phyloP scores from a whole-genome alignment of 2,797 vertebrate genomes.

The Sebastes goodei region DNA sequence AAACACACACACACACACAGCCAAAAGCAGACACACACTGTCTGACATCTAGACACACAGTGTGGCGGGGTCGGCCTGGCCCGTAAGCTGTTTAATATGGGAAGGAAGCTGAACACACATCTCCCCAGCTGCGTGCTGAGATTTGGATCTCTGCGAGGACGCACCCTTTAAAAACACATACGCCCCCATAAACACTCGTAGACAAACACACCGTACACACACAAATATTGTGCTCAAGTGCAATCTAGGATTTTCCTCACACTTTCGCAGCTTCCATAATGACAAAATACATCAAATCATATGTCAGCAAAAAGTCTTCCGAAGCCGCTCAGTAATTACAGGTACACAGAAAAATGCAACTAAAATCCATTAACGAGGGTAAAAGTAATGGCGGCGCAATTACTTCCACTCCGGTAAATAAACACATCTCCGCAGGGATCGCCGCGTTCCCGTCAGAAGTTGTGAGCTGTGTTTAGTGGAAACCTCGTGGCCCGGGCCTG shows the following conservation, averaged over 20 bases:
- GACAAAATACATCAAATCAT: not conserved
- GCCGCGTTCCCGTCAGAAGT: slow-evolving; percentile 38
- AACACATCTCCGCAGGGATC: slow-evolving; percentile 32
- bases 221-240: not conserved
- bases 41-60: slow-evolving; percentile 44
- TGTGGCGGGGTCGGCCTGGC: slow-evolving; percentile 24
- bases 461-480: slow-evolving; percentile 42
- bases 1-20: not conserved
- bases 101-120: slow-evolving; percentile 49
- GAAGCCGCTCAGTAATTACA: not conserved
- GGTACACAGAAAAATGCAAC: not conserved
- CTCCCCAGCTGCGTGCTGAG: slow-evolving; percentile 62
- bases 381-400: slow-evolving; percentile 1
- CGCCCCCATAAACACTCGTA: slow-evolving; percentile 27
- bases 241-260: not conserved
- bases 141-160: slow-evolving; percentile 72
- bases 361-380: not conserved
- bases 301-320: not conserved
- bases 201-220: not conserved
- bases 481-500: slow-evolving; percentile 40
- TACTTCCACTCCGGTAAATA: slow-evolving; percentile 41
- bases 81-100: slow-evolving; percentile 33
- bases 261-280: not conserved
- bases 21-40: slow-evolving; percentile 39
- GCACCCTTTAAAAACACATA: slow-evolving; percentile 73